Evolutionary conservation across 2,113 vertebrate species (phyloP), one percentile per base, ranked within the genome.

Genomic region (Apistogramma diplotaenia): DNA sequence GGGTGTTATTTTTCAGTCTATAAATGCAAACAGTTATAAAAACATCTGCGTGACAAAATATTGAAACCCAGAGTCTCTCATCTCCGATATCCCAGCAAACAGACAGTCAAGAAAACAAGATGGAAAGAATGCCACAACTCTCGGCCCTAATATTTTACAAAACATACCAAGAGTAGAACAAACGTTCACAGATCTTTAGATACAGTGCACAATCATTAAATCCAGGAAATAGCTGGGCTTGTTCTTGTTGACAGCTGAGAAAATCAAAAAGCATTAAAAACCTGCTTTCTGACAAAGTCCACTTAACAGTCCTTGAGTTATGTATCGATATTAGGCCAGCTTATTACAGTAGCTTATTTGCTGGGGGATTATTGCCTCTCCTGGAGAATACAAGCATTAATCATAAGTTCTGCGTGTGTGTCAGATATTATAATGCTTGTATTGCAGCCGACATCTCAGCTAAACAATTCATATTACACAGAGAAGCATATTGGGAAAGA

Each of bases 271-370:
- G 79, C 81, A 88, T 70, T 70, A 59, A 73, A 18, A 77, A 65
- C 54, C 54, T 85, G 77, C 79, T 86, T 72, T 85, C 23, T 59
- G 33, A 81, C 59, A 46, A 75, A 73, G 58, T 88, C 79, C 43
- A 81, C 43, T 84, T 31, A 81, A 84, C 72, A 49, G 54, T 89
- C 84, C 89, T 88, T 89, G 91, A 91, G 86, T 85, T 82, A 87
- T 56, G 86, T 85, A 84, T 89, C 54, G 60, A 37, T 40, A 82
- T 74, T 31, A 89, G 83, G 83, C 82, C 82, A 88, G 75, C n/a
- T 90, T 88, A 84, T 82, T 70, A 88, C 61, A 78, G 74, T 93
- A 93, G 92, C 93, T 94, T 94, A 94, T 93, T 88, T 10, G 37
- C 91, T 94, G 92, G 88, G 82, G 84, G 86, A 79, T 79, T 88